phyloP scores from a whole-genome alignment of 2,888 invertebrate species.

The Dione juno region DNA sequence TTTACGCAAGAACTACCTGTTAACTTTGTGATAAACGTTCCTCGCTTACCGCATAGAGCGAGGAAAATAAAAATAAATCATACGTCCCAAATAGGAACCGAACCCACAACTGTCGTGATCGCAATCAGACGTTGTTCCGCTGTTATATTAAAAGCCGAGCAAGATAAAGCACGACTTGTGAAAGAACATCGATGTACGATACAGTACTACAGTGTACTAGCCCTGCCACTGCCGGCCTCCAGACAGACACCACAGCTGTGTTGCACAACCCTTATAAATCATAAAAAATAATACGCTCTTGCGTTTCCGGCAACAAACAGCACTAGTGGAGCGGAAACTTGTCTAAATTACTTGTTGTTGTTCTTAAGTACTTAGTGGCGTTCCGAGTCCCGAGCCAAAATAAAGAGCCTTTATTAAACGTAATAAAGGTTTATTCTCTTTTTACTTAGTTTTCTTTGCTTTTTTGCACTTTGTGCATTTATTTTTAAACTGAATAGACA shows the following conservation, averaged over 20 bases:
- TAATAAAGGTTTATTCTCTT: background rate
- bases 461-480: background rate
- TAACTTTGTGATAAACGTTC: background rate
- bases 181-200: too few species aligned
- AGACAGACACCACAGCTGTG: background rate
- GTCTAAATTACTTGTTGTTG: background rate
- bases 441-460: background rate
- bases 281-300: background rate
- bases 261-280: background rate
- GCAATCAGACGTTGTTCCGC: too few species aligned
- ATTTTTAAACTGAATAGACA: background rate
- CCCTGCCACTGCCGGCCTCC: background rate
- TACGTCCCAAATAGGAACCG: too few species aligned
- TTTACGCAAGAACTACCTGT: background rate
- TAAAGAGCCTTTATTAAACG: background rate
- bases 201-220: background rate
- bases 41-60: background rate
- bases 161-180: too few species aligned
- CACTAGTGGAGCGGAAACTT: constrained; percentile 2
- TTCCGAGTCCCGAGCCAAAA: background rate
- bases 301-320: constrained; percentile 12
- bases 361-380: too few species aligned
- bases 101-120: too few species aligned
- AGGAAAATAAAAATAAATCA: too few species aligned
- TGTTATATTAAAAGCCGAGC: too few species aligned